A percentile compares a stretch with the other conserved stretches of the same genome.
Conservation (phyloP, 2,113 vertebrate species). For the Colius striatus region DNA sequence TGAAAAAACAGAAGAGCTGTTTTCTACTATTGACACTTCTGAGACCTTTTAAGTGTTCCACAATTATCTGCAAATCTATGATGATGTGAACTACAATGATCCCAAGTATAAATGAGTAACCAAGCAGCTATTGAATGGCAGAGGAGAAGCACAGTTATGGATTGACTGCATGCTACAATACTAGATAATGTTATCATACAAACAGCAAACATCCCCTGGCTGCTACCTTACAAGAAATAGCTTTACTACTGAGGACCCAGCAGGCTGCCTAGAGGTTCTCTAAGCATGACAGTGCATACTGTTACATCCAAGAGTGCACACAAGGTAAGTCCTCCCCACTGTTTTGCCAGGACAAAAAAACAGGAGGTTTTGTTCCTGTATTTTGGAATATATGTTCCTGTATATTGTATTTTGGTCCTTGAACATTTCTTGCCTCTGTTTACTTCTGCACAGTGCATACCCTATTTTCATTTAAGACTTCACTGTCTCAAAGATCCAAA, state of each 20-base stretch:
- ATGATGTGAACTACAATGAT: conserved; percentile 29
- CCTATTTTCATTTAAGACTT: background rate
- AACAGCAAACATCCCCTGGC: conserved; percentile 1
- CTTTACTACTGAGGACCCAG: background rate
- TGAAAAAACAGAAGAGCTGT: background rate
- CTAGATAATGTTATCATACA: background rate
- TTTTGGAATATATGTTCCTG: background rate
- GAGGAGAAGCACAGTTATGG: background rate
- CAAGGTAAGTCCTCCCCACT: background rate
- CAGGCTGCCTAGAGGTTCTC: background rate
- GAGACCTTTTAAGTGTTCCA: conserved; percentile 29
- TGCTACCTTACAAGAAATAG: background rate
- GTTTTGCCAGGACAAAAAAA: background rate
- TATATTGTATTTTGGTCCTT: too few species aligned
- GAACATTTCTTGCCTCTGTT: background rate
- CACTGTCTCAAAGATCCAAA: conserved; percentile 6
- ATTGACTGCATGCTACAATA: background rate
- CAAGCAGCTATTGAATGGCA: conserved; percentile 12
- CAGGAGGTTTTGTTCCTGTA: background rate
- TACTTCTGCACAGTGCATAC: background rate
- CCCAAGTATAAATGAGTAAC: conserved; percentile 57
- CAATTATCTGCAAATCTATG: background rate
- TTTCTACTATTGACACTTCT: background rate
- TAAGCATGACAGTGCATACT: background rate
- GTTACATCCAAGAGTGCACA: background rate